Evolutionary conservation across 1,140 invertebrate genomes (phyloP).

Genomic region (Colletes gigas): DNA sequence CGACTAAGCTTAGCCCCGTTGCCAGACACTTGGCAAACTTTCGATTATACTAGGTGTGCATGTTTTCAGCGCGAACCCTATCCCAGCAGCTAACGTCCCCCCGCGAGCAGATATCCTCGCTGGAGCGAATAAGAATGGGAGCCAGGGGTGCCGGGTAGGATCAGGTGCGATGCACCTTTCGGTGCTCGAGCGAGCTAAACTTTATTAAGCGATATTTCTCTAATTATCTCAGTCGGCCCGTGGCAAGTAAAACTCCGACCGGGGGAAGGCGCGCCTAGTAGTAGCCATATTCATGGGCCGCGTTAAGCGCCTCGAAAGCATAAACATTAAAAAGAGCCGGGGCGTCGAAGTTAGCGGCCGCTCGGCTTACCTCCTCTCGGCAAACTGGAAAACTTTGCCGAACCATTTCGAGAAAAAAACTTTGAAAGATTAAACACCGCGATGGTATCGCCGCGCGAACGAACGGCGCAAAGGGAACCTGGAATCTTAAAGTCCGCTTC

Average conservation of each 20-base stretch:
- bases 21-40: constrained; percentile 73
- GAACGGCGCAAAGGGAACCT: background rate
- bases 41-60: constrained; percentile 69
- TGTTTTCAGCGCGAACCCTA: constrained; percentile 27
- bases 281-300: constrained; percentile 55
- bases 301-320: constrained; percentile 59
- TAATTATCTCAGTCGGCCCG: constrained; percentile 76
- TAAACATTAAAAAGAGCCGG: constrained; percentile 63
- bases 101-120: background rate
- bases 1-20: constrained; percentile 52
- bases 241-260: constrained; percentile 30
- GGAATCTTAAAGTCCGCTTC: too few species aligned
- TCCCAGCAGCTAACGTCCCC: background rate
- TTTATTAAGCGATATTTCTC: constrained; percentile 80
- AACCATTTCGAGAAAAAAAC: constrained; percentile 62
- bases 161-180: constrained; percentile 9
- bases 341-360: constrained; percentile 58
- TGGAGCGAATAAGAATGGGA: background rate
- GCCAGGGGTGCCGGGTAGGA: background rate
- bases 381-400: constrained; percentile 57
- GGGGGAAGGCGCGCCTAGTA: constrained; percentile 3
- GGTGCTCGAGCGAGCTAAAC: constrained; percentile 63
- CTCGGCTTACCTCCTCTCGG: constrained; percentile 27
- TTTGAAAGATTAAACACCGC: constrained; percentile 72
- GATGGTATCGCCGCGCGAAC: constrained; percentile 30